Evolutionary conservation across 2,797 vertebrate genomes (phyloP).

Genomic region (Eospalax fontanierii): DNA sequence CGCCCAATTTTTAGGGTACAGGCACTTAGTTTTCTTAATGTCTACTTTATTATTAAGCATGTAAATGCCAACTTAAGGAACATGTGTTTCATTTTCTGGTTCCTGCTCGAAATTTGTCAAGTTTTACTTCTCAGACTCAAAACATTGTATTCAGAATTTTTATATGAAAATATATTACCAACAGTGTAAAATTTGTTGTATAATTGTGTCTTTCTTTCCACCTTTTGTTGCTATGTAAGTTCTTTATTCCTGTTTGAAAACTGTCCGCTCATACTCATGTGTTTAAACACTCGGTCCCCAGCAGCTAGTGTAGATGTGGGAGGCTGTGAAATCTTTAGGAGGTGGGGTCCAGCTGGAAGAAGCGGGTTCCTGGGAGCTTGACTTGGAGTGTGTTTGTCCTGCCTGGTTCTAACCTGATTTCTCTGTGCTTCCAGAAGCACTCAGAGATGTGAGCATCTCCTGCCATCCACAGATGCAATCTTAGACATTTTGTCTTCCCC

Average conservation of each 20-base stretch:
- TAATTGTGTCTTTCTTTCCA: slow-evolving; percentile 19
- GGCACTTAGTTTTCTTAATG: slow-evolving; percentile 43
- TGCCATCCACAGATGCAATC: neutral
- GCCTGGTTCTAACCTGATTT: neutral
- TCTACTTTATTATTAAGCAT: neutral
- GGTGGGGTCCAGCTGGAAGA: neutral
- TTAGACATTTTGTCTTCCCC: neutral
- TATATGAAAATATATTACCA: neutral
- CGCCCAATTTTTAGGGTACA: neutral
- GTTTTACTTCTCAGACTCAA: slow-evolving; percentile 46
- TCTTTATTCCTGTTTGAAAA: neutral
- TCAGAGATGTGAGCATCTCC: neutral
- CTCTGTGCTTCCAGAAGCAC: neutral
- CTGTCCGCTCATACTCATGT: neutral
- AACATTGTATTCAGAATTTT: slow-evolving; percentile 8
- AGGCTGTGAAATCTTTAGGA: neutral
- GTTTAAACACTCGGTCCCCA: neutral
- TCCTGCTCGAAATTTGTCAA: neutral
- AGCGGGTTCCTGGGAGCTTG: neutral
- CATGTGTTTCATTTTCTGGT: neutral
- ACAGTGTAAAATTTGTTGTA: neutral
- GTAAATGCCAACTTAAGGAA: slow-evolving; percentile 43
- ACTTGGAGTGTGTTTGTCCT: neutral
- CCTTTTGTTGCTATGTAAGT: neutral
- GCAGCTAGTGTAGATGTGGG: neutral